A percentile compares a stretch with the other conserved stretches of the same genome.
These are phyloP conservation scores for Dermolepida albohirtum DNA, from an alignment of 2,888 invertebrate genomes.

Conservation along the genomic window DNA sequence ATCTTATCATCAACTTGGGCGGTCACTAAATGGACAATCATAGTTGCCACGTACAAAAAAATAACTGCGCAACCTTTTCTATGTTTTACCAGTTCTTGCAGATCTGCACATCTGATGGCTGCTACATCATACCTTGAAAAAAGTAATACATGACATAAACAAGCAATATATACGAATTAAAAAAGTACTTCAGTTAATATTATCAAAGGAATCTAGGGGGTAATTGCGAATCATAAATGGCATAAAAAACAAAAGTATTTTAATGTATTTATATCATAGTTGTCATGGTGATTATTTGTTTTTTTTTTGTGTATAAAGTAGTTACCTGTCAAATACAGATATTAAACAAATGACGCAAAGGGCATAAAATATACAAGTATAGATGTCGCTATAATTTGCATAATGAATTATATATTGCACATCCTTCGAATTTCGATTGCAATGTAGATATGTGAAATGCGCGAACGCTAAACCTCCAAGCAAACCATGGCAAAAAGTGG, in stretches of 20 bases:
- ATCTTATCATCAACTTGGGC: conserved; percentile 61
- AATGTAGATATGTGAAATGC: conserved; percentile 70
- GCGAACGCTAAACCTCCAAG: conserved; percentile 71
- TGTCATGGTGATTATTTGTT: no score
- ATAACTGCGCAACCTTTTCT: conserved; percentile 58
- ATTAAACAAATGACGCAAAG: conserved; percentile 71
- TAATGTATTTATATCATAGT: no score
- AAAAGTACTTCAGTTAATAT: no score
- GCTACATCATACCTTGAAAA: conserved; percentile 61
- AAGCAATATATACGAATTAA: no score
- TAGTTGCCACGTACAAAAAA: conserved; percentile 57
- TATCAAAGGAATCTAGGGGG: no score
- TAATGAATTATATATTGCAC: conserved; percentile 59
- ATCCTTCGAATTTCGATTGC: conserved; percentile 64
- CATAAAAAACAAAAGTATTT: no score
- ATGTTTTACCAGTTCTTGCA: conserved; percentile 56
- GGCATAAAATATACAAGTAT: conserved; percentile 68
- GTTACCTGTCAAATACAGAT: conserved; percentile 72
- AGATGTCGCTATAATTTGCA: conserved; percentile 61
- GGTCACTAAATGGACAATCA: conserved; percentile 59
- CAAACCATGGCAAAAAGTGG: conserved; percentile 71
- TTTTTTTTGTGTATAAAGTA: no score
- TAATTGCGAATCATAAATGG: no score
- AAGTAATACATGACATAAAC: no score
- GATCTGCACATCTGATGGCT: conserved; percentile 55